Percentiles rank a stretch among this genome's conserved stretches.
Evolutionary conservation across 2,888 invertebrate genomes (phyloP).

Genomic region (Heliconius cydno): DNA sequence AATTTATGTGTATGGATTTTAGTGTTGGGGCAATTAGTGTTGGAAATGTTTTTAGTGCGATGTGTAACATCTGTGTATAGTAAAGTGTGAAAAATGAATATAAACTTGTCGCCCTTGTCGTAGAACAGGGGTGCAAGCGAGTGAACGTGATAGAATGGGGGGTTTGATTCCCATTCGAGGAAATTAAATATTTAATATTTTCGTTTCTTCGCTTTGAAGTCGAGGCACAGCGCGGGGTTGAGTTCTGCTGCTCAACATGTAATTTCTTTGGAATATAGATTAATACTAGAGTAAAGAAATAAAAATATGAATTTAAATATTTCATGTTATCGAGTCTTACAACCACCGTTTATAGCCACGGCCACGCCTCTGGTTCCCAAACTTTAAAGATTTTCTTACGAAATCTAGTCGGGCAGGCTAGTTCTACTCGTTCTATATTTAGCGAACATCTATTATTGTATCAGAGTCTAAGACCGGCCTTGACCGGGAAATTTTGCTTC

Average conservation of each 20-base stretch:
- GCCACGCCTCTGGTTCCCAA: background rate
- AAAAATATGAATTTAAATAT: background rate
- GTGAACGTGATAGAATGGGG: background rate
- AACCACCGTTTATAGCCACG: too few relatives aligned
- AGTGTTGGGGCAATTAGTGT: slow-evolving; percentile 53
- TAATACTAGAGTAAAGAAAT: too few relatives aligned
- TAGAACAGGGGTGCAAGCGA: too few relatives aligned
- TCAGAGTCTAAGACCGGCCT: slow-evolving; percentile 16
- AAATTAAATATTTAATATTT: background rate
- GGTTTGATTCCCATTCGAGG: background rate
- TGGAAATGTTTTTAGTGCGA: slow-evolving; percentile 51
- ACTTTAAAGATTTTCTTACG: background rate
- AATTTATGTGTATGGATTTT: slow-evolving; percentile 51
- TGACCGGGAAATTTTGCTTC: slow-evolving; percentile 17
- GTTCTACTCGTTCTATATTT: background rate
- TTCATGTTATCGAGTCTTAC: background rate
- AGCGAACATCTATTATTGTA: slow-evolving; percentile 12
- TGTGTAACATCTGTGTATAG: slow-evolving; percentile 41
- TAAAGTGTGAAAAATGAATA: slow-evolving; percentile 12
- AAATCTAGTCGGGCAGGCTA: background rate
- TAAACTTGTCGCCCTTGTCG: too few relatives aligned
- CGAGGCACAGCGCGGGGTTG: too few relatives aligned
- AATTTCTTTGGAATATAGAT: too few relatives aligned
- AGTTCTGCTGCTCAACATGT: too few relatives aligned
- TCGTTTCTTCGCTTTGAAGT: background rate